phyloP scores from a whole-genome alignment of 2,888 invertebrate species.

The Polyploca ridens region DNA sequence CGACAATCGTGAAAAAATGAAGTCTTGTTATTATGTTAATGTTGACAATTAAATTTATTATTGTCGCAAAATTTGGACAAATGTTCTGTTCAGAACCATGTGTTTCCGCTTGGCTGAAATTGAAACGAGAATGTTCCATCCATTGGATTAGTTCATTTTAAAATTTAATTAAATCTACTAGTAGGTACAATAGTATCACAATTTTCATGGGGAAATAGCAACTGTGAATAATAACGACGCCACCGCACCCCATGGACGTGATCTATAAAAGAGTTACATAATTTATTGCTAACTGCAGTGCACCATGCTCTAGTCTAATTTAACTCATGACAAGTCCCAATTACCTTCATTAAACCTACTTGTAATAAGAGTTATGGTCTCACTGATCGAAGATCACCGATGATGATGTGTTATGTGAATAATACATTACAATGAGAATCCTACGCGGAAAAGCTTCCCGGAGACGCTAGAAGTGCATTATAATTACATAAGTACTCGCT shows the following conservation, averaged over 20 bases:
- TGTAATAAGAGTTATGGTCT: constrained; percentile 32
- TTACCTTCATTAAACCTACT: constrained; percentile 41
- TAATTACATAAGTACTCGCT: constrained; percentile 31
- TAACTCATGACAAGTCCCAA: constrained; percentile 44
- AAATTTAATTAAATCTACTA: constrained; percentile 14
- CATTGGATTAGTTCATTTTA: constrained; percentile 5
- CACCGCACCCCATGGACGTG: constrained; percentile 33
- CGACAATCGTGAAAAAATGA: constrained; percentile 57
- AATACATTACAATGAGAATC: constrained; percentile 32
- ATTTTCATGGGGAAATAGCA: constrained; percentile 54
- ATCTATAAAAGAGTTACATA: constrained; percentile 49
- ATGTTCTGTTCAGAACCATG: constrained; percentile 17
- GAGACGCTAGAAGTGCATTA: neutral
- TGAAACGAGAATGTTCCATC: constrained; percentile 23
- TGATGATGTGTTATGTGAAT: constrained; percentile 39
- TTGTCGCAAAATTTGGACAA: constrained; percentile 37
- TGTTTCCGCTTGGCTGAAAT: constrained; percentile 38
- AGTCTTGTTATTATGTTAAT: constrained; percentile 63
- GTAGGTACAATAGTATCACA: constrained; percentile 17
- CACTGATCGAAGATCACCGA: constrained; percentile 31
- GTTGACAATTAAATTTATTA: constrained; percentile 52
- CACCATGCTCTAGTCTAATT: constrained; percentile 45
- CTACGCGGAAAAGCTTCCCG: constrained; percentile 53
- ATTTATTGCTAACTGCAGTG: constrained; percentile 56
- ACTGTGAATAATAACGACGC: constrained; percentile 41